Conservation (phyloP, 2,888 invertebrate species). For the Aplocera efformata region DNA sequence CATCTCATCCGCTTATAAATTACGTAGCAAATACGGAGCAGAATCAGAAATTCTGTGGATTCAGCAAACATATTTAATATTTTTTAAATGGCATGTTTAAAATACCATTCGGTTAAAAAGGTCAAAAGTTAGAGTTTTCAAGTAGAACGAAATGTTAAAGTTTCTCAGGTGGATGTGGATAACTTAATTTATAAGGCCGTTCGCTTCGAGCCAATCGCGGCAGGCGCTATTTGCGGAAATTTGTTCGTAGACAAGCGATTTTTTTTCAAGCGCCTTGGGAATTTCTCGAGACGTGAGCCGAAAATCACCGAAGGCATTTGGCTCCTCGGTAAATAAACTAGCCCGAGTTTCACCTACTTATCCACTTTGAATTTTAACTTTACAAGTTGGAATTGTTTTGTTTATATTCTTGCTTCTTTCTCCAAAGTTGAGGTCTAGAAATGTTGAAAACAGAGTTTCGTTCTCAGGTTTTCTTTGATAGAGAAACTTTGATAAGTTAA, state of each 20-base stretch:
- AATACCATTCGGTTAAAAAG: conserved; percentile 19
- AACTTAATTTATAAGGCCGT: conserved; percentile 60
- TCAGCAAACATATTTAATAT: conserved; percentile 35
- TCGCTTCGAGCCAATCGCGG: conserved; percentile 51
- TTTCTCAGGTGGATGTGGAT: conserved; percentile 47
- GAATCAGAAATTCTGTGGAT: conserved; percentile 41
- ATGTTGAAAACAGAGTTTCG: background rate
- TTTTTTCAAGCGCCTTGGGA: conserved; percentile 45
- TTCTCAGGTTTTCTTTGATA: background rate
- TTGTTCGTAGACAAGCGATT: conserved; percentile 56
- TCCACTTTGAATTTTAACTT: conserved; percentile 18
- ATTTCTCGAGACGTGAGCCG: conserved; percentile 48
- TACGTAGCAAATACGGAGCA: conserved; percentile 52
- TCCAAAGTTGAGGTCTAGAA: conserved; percentile 1
- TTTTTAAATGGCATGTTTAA: conserved; percentile 30
- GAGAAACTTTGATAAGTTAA: background rate
- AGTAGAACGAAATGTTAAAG: conserved; percentile 38
- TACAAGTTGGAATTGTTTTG: conserved; percentile 6
- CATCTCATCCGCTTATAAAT: conserved; percentile 61
- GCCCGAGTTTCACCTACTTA: conserved; percentile 28
- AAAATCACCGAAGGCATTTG: conserved; percentile 43
- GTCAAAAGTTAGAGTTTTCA: conserved; percentile 28
- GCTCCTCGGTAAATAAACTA: conserved; percentile 36
- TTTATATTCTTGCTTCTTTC: conserved; percentile 8
- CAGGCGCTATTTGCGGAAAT: conserved; percentile 52